Percentiles rank a stretch among this genome's conserved stretches.
These are phyloP conservation scores for Leucoma salicis DNA, from an alignment of 2,888 invertebrate genomes.

Conservation along the genomic window DNA sequence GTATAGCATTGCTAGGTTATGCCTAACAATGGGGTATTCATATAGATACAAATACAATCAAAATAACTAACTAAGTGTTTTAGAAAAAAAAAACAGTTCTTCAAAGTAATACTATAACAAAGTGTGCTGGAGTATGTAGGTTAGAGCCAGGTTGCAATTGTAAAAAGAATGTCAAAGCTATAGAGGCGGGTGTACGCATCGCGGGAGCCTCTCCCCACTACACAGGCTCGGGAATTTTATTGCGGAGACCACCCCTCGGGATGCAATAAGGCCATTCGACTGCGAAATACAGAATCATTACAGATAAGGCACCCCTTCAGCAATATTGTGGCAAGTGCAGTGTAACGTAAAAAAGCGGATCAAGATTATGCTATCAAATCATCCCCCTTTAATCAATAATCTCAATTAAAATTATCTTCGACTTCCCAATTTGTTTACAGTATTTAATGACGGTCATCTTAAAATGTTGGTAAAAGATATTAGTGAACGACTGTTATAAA, in stretches of 20 bases:
- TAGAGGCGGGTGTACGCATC: conserved; percentile 38
- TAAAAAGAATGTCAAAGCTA: conserved; percentile 69
- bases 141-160: conserved; percentile 51
- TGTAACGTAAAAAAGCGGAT: conserved; percentile 14
- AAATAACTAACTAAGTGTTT: too few species aligned
- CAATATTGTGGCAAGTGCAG: conserved; percentile 49
- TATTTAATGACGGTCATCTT: too few species aligned
- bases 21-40: too few species aligned
- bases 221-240: conserved; percentile 61
- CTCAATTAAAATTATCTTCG: background rate
- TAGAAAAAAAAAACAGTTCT: background rate
- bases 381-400: background rate
- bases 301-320: conserved; percentile 60
- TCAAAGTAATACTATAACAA: background rate
- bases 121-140: conserved; percentile 39
- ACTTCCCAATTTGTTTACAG: too few species aligned
- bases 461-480: too few species aligned
- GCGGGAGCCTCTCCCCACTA: conserved; percentile 40
- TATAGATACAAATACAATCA: too few species aligned
- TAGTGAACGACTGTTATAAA: too few species aligned
- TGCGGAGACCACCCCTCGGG: conserved; percentile 50
- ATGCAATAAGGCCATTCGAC: conserved; percentile 59
- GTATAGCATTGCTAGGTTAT: too few species aligned
- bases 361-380: conserved; percentile 2
- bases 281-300: conserved; percentile 72